phyloP scores from a whole-genome alignment of 2,797 vertebrate genomes.

The Melopsittacus undulatus region DNA sequence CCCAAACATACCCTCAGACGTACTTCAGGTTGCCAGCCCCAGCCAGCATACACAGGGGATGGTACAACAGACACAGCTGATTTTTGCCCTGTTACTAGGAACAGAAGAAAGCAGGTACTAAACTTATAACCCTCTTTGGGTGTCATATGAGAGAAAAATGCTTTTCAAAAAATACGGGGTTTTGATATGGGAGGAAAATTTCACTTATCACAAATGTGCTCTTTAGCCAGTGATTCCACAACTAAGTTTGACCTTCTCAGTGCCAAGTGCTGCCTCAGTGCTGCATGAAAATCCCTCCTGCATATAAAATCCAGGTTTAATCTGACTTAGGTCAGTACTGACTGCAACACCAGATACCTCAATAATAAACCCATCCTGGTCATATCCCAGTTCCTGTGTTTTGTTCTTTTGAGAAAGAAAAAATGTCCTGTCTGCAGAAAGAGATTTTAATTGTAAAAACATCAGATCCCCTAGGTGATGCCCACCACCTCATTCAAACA shows the following conservation, averaged over 20 bases:
- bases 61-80: not conserved
- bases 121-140: not conserved
- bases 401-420: not conserved
- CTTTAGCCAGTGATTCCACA: not conserved
- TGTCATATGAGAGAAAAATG: rapidly evolving
- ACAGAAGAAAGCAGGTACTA: not conserved
- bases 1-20: not conserved
- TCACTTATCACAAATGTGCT: not conserved
- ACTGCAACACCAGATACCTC: not conserved
- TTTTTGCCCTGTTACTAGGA: not conserved
- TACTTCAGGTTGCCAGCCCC: not conserved
- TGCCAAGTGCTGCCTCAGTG: not conserved
- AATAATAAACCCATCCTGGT: not conserved
- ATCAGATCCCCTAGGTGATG: not conserved
- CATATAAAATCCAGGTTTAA: not conserved
- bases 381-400: not conserved
- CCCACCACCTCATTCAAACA: not conserved
- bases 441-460: not conserved
- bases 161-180: not conserved
- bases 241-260: not conserved
- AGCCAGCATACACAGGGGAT: not conserved
- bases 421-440: not conserved
- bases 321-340: not conserved
- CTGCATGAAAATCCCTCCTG: not conserved
- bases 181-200: not conserved